Percentiles rank a stretch among this genome's conserved stretches.
Conservation (phyloP, 2,113 vertebrate genomes). For the Acrocephalus kingi region DNA sequence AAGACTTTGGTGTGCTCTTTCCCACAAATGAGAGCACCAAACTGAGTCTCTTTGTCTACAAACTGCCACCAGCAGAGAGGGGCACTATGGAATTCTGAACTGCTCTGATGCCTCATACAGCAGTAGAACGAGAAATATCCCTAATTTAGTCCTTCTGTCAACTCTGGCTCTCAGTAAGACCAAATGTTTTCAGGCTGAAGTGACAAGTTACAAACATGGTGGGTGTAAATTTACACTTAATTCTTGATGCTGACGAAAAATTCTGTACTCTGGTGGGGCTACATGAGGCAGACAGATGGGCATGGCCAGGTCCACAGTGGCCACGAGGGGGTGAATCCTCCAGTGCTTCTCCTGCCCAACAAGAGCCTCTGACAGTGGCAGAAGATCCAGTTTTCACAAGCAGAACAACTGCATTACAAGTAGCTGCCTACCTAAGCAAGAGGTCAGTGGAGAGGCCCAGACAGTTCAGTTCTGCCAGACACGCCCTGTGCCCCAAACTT, state of each 20-base stretch:
- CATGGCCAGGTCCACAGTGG: not conserved
- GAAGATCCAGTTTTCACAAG: not conserved
- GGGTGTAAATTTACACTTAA: not conserved
- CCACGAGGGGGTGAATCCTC: accelerated
- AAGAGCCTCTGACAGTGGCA: not conserved
- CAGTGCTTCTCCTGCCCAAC: not conserved
- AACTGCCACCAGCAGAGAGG: not conserved
- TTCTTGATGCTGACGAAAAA: not conserved
- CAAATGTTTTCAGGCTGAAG: not conserved
- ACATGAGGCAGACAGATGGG: not conserved
- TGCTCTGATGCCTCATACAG: not conserved
- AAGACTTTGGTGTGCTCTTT: not conserved
- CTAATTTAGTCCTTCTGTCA: not conserved
- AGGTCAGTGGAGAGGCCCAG: not conserved
- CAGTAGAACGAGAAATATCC: not conserved
- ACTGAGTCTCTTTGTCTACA: not conserved
- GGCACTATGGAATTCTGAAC: not conserved
- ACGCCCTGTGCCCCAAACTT: not conserved
- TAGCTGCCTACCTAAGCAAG: accelerated
- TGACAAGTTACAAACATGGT: not conserved
- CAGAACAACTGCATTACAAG: not conserved
- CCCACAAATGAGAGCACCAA: not conserved
- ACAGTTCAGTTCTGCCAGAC: not conserved
- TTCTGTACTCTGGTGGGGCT: not conserved
- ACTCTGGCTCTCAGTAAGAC: not conserved